A percentile compares a stretch with the other conserved stretches of the same genome.
Conservation (phyloP, 2,113 vertebrate genomes). For the Poecilia latipinna region DNA sequence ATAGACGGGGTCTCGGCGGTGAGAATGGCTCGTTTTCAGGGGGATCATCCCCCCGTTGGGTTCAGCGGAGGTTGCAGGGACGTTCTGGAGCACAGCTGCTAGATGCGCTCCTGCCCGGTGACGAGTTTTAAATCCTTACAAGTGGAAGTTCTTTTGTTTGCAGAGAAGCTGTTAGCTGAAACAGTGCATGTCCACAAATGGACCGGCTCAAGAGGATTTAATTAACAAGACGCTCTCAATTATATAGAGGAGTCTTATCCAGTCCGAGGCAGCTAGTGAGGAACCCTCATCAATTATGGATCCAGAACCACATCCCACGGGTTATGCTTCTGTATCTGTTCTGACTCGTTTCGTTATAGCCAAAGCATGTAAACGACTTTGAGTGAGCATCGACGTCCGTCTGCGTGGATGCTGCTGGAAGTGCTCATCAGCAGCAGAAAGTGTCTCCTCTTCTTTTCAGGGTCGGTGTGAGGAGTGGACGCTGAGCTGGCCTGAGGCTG, state of each 20-base stretch:
- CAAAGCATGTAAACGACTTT: constrained; percentile 25
- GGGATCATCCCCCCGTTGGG: constrained; percentile 26
- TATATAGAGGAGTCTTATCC: constrained; percentile 47
- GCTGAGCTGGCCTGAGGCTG: constrained; percentile 51
- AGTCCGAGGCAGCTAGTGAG: constrained; percentile 55
- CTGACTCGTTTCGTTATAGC: constrained; percentile 29
- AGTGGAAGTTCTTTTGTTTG: constrained; percentile 31
- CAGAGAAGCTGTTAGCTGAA: constrained; percentile 24
- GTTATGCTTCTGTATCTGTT: constrained; percentile 33
- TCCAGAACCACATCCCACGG: constrained; percentile 45
- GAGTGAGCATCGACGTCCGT: constrained; percentile 24
- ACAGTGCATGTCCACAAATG: constrained; percentile 37
- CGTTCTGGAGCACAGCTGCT: constrained; percentile 1
- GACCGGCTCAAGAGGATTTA: constrained; percentile 42
- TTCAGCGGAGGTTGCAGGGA: constrained; percentile 23
- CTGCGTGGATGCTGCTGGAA: constrained; percentile 22
- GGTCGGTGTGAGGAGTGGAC: constrained; percentile 40
- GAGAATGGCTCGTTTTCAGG: constrained; percentile 14
- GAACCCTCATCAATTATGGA: constrained; percentile 57
- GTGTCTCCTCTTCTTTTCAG: constrained; percentile 41
- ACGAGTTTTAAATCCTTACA: constrained; percentile 4
- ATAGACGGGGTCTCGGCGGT: constrained; percentile 24
- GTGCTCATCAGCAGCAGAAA: constrained; percentile 19
- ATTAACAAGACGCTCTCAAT: constrained; percentile 55
- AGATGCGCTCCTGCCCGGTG: not conserved